A percentile compares a stretch with the other conserved stretches of the same genome.
Evolutionary conservation across 2,797 vertebrate genomes (phyloP).

Genomic region (Scolopax bukidnonensis): DNA sequence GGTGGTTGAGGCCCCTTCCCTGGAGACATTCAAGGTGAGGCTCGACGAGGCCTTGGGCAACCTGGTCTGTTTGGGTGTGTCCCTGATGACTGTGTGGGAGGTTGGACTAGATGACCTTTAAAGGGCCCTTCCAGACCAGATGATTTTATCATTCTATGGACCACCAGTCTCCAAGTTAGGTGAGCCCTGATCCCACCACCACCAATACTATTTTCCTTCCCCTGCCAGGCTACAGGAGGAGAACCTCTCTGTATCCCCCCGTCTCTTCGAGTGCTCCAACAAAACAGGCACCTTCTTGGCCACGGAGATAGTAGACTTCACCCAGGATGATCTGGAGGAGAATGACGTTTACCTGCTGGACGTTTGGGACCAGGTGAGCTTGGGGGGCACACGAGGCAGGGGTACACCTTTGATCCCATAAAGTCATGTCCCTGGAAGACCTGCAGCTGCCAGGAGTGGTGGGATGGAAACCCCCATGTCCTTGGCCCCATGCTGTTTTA

Average conservation of each 20-base stretch:
- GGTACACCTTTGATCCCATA: not conserved
- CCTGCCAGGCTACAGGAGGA: slow-evolving; percentile 83
- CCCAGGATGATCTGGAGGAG: slow-evolving; percentile 87
- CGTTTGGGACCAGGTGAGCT: slow-evolving; percentile 85
- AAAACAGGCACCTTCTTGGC: slow-evolving; percentile 85
- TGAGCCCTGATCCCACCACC: not conserved
- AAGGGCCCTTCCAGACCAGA: no score
- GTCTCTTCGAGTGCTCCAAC: slow-evolving; percentile 90
- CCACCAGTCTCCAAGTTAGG: not conserved
- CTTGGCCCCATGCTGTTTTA: rapidly evolving
- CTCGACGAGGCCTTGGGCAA: no score
- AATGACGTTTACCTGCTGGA: slow-evolving; percentile 87
- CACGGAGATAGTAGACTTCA: slow-evolving; percentile 85
- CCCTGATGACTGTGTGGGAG: no score
- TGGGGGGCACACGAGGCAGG: rapidly evolving
- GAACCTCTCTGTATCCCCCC: slow-evolving; percentile 64
- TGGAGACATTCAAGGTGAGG: no score
- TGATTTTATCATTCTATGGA: no score
- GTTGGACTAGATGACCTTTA: no score
- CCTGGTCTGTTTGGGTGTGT: no score
- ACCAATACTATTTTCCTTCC: not conserved
- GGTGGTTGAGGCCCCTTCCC: no score
- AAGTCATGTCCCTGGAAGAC: not conserved
- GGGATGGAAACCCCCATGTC: not conserved
- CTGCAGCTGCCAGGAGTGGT: not conserved